Evolutionary conservation across 1,140 invertebrate species (phyloP), one percentile per base, ranked within the genome.

Genomic region (Cyphomyrmex costatus): DNA sequence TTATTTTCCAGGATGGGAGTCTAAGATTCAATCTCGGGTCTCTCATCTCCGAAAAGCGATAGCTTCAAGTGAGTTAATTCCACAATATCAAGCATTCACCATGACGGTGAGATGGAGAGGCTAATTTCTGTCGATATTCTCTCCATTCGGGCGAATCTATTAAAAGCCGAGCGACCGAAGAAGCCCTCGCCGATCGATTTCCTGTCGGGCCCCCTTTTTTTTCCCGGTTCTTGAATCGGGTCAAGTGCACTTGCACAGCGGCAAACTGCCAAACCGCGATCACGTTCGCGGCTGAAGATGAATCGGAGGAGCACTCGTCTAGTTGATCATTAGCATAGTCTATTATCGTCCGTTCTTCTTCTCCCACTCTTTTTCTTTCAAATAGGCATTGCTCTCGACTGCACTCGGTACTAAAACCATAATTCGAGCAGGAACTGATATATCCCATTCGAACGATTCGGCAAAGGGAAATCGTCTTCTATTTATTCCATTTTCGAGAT

Each of bases 391-490:
- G 83, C 30, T 65, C 36, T 85, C 24, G 76, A 85, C n/a, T 56
- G 60, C 49, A 65, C 24, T 85, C 63, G 27, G 51, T 79, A 79
- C 74, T 58, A 51, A 83, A 84, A 87, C 66, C 49, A 60, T 76
- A n/a, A 61, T 46, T 87, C 76, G 86, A 89, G 60, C 14, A 65
- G 61, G 77, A 87, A 88, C 70, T 71, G 89, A 90, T 90, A 90
- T 90, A 84, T 83, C 36, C 85, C 58, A 65, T 80, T 82, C 70
- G 86, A 65, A 16, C 49, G 71, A 74, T 36, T 70, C 85, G 42
- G 27, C 36, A 36, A 42, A 33, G 14, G 65, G 12, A 77, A 51
- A 60, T 65, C 70, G 78, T 70, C 63, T 65, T 60, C 87, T 90
- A 85, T 90, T 90, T 90, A 90, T 58, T 73, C 86, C 46, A 70